Evolutionary conservation across 2,113 vertebrate genomes (phyloP).

Genomic region (Aptenodytes forsteri): DNA sequence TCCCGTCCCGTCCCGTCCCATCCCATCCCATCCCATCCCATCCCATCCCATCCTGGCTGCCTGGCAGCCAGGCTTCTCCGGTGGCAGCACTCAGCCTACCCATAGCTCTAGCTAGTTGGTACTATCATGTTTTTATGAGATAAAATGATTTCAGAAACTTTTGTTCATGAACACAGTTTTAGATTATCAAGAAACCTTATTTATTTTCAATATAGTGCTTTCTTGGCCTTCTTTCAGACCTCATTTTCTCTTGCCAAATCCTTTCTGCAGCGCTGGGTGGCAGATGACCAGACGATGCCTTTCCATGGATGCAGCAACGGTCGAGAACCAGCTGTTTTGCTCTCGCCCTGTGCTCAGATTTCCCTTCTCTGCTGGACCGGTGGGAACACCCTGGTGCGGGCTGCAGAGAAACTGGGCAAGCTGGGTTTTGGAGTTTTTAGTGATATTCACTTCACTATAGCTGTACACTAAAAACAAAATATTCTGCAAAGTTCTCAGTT

Average conservation of each 20-base stretch:
- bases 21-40: fast-evolving
- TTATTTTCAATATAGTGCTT: neutral
- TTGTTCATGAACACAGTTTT: neutral
- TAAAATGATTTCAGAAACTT: neutral
- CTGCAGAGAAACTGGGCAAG: neutral
- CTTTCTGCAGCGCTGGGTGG: neutral
- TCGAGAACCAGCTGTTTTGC: fast-evolving
- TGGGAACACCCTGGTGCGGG: neutral
- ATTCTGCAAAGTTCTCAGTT: neutral
- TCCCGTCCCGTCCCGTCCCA: neutral
- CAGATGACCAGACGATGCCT: too few relatives aligned
- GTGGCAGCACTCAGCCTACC: neutral
- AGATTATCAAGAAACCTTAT: neutral
- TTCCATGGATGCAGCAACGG: neutral
- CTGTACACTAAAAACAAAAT: neutral
- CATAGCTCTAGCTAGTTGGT: neutral
- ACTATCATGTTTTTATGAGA: neutral
- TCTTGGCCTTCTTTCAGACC: neutral
- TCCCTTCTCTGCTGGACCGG: fast-evolving
- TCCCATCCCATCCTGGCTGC: neutral
- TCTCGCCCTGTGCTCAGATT: fast-evolving
- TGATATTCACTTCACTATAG: neutral
- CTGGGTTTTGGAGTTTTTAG: neutral
- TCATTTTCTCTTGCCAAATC: neutral
- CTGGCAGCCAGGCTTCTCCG: neutral